Base-by-base conservation (phyloP, 2,888 invertebrate species). In the Shargacucullia verbasci region DNA sequence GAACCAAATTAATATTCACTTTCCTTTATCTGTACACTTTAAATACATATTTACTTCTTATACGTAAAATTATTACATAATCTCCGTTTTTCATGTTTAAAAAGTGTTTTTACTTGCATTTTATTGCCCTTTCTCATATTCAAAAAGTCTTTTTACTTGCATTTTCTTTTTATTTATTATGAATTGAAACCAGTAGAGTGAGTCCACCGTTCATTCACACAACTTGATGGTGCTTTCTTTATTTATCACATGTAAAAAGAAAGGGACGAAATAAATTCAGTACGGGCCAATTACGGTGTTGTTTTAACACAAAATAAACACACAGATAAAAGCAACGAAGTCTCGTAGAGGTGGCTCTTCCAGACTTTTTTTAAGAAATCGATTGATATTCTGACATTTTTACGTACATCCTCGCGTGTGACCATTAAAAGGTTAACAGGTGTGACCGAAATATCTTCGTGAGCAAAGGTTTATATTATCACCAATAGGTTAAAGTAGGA, bases 151-250 rank as follows among this genome's bases (percentile, higher is more conserved):
- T 12, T 34, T 12, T n/a, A 14, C 2, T 13, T 29, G 8, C 7
- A n/a, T 14, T 48, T 68, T 34, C 10, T 39, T 49, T 59, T 66
- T 65, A 66, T 65, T 50, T 59, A 35, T 57, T 68, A 13, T n/a
- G n/a, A 9, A 41, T 34, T 41, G 33, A 44, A 69, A 72, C 69
- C 49, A 61, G 73, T 68, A 53, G 37, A 47, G 20, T 3, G n/a
- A 45, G 39, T 72, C 8, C 45, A 15, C 37, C 53, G 56, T 68
- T 68, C 68, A 68, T 69, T 69, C 69, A 68, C 46, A 15, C 38
- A 41, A 20, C 50, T 64, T 44, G 31, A 45, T 53, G 41, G 40
- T 27, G 27, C 50, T n/a, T 10, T 64, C 67, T 46, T 49, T 70
- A 10, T 59, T 46, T 27, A n/a, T 34, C 52, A 8, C 40, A 25